Evolutionary conservation across 2,888 invertebrate genomes (phyloP).

Genomic region (Neelides folsomi): DNA sequence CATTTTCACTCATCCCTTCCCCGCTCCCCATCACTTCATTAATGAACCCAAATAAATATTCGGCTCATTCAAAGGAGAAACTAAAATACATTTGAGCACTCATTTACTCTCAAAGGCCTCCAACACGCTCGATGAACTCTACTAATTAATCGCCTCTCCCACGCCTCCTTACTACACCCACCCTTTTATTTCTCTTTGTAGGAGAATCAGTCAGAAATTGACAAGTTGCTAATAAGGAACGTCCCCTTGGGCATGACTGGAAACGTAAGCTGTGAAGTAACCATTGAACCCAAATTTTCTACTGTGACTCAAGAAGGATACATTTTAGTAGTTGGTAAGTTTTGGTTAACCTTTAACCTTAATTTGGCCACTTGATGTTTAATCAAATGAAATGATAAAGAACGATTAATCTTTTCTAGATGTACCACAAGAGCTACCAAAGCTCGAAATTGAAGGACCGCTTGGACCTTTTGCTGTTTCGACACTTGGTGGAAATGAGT

Average conservation of each 20-base stretch:
- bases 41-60: too few species aligned
- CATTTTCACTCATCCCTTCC: too few species aligned
- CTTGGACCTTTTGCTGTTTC: constrained; percentile 2
- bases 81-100: too few species aligned
- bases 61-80: too few species aligned
- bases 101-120: too few species aligned
- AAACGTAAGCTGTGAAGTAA: constrained; percentile 27
- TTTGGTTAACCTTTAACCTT: background rate
- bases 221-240: constrained; percentile 21
- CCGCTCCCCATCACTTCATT: too few species aligned
- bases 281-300: constrained; percentile 11
- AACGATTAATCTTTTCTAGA: constrained; percentile 6
- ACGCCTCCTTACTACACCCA: background rate
- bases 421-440: constrained; percentile 14
- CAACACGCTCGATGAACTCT: too few species aligned
- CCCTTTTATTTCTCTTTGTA: constrained; percentile 5
- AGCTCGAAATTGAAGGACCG: constrained; percentile 8
- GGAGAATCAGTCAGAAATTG: constrained; percentile 21
- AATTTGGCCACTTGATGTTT: constrained; percentile 8
- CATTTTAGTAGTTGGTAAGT: constrained; percentile 27
- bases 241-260: constrained; percentile 23
- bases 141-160: too few species aligned
- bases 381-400: constrained; percentile 1
- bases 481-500: constrained; percentile 9
- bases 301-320: background rate